Base-by-base conservation (phyloP, 2,113 vertebrate genomes). In the Pristiophorus japonicus region DNA sequence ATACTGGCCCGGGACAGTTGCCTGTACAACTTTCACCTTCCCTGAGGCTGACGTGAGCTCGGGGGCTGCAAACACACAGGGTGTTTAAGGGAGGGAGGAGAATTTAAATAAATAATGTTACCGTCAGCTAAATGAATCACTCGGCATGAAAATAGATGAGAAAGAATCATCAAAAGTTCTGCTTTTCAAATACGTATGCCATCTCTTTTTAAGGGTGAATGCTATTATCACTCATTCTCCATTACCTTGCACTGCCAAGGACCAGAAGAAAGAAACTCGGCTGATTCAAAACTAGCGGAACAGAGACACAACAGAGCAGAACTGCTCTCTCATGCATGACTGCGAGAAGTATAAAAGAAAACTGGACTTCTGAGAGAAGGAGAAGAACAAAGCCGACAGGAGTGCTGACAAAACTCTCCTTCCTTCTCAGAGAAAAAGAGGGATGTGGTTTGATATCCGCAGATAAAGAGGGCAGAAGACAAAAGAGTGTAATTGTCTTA, bases 321-420 rank as follows among this genome's bases (percentile, higher is more conserved):
- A 98, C 98, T 98, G 98, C 98, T 98, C 98, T 97, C 98, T 99
- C 99, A 99, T 99, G 99, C 99, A 99, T 99, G 98, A 98, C 98
- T 98, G 98, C 98, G 98, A 99, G 98, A 99, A 99, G 98, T 98
- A 98, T 98, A 98, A 98, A 98, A 99, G 98, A 97, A 98, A 98
- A 98, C 97, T 99, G 99, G 98, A 98, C 98, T 98, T 97, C 97
- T 98, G 97, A 98, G 98, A 98, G 98, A 99, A 98, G 98, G 98
- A 98, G 97, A 98, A 98, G 97, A 98, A 99, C 98, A 99, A 99
- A 99, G 98, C 98, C 97, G 98, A 99, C 98, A 98, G 98, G 98
- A 97, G 98, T 97, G 98, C 98, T 98, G 98, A 99, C 98, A 99
- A 99, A 99, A 98, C 98, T 98, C 98, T 98, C 98, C 96, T 97